A percentile compares a stretch with the other conserved stretches of the same genome.
phyloP scores from a whole-genome alignment of 1,140 invertebrate species.

The Megalonaias nervosa region DNA sequence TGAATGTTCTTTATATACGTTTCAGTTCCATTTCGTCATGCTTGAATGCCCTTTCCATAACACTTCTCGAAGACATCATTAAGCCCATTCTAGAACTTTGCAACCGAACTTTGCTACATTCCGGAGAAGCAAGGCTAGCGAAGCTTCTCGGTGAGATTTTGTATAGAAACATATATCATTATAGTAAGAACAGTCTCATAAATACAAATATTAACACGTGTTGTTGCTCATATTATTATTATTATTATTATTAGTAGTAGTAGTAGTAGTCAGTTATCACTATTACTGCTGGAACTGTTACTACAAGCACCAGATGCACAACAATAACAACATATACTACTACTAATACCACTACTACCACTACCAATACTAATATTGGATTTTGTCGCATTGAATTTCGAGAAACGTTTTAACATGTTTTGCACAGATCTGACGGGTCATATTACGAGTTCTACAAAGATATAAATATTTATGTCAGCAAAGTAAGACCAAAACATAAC shows the following conservation, averaged over 20 bases:
- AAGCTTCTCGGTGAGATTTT: conserved; percentile 43
- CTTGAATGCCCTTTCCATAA: conserved; percentile 91
- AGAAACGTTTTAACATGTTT: neutral
- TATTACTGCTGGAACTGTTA: neutral
- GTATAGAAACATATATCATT: neutral
- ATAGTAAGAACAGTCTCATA: neutral
- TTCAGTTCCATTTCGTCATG: conserved; percentile 93
- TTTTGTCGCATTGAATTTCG: neutral
- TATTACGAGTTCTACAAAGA: too few relatives aligned
- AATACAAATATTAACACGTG: neutral
- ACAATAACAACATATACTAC: neutral
- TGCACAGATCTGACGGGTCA: too few relatives aligned
- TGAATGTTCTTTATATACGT: conserved; percentile 83
- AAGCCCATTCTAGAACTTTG: conserved; percentile 73
- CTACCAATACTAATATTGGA: too few relatives aligned
- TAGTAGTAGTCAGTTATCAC: neutral
- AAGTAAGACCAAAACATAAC: too few relatives aligned
- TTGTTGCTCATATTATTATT: neutral
- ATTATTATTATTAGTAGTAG: too few relatives aligned
- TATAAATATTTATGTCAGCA: too few relatives aligned
- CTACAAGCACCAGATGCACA: neutral
- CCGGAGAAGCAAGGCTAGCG: conserved; percentile 38
- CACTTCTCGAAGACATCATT: conserved; percentile 89
- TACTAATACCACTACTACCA: too few relatives aligned
- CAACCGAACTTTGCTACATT: conserved; percentile 17